Evolutionary conservation across 2,888 invertebrate genomes (phyloP).

Genomic region (Argyra leucocephala): DNA sequence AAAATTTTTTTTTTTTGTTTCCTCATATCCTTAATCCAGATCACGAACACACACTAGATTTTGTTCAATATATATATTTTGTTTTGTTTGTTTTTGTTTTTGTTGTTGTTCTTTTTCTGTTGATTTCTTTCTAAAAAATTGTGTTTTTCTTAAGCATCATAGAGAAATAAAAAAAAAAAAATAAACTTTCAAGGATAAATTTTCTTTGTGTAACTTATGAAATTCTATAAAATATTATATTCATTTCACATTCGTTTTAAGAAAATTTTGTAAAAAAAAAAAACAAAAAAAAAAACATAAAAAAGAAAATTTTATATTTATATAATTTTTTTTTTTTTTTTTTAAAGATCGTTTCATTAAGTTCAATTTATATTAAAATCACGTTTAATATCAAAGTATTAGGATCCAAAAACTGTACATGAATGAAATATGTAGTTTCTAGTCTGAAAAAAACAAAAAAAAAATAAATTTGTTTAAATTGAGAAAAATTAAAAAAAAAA

Average conservation of each 20-base stretch:
- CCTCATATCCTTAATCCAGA: neutral
- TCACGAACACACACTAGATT: constrained; percentile 4
- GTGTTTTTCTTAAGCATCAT: neutral
- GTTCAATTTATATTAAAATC: neutral
- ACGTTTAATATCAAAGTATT: neutral
- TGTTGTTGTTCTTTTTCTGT: neutral
- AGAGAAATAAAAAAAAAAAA: neutral
- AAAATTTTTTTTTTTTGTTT: too few relatives aligned
- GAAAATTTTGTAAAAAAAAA: too few relatives aligned
- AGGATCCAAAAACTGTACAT: too few relatives aligned
- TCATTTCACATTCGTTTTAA: neutral
- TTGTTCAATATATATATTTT: neutral
- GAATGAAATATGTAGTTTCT: too few relatives aligned
- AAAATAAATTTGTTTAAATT: too few relatives aligned
- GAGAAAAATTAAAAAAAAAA: too few relatives aligned
- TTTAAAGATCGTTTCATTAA: neutral
- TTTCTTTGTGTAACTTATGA: neutral
- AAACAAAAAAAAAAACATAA: neutral
- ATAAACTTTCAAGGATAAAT: constrained; percentile 4
- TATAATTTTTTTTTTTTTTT: neutral
- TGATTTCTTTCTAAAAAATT: neutral
- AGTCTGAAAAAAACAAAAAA: too few relatives aligned
- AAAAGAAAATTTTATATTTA: neutral
- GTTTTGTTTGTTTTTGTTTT: neutral
- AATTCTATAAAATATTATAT: neutral